A percentile compares a stretch with the other conserved stretches of the same genome.
Evolutionary conservation across 37 sponge, comb jelly and placozoan species (phyloP).

Genomic region (Cladorhizidae sp.): DNA sequence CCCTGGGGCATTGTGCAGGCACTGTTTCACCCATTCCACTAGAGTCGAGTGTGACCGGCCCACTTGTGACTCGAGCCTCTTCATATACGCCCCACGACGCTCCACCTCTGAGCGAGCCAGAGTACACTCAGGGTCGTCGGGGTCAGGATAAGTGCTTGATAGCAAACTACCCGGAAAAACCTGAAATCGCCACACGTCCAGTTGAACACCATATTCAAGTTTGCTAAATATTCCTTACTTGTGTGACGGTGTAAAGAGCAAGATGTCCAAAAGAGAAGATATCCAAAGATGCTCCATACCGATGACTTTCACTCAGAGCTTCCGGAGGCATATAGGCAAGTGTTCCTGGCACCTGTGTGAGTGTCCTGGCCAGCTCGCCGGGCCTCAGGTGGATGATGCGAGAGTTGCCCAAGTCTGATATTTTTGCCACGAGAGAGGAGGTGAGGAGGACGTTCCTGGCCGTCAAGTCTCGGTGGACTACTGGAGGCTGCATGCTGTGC

Average conservation of each 20-base stretch:
- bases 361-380: neutral
- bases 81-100: neutral
- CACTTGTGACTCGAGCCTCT: neutral
- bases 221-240: neutral
- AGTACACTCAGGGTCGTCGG: neutral
- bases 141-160: neutral
- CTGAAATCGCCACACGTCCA: neutral
- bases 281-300: constrained; percentile 16
- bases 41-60: neutral
- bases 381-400: constrained; percentile 10
- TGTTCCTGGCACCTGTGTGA: constrained; percentile 15
- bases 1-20: constrained; percentile 7
- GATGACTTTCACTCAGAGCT: neutral
- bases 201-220: no score
- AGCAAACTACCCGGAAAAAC: neutral
- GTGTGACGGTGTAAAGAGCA: constrained; percentile 11
- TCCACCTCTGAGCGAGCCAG: neutral
- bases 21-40: neutral
- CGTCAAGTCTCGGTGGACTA: constrained; percentile 44
- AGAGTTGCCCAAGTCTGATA: constrained; percentile 37
- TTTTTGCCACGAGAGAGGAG: constrained; percentile 26
- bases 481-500: constrained; percentile 31
- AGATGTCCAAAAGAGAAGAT: constrained; percentile 45
- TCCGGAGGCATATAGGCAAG: constrained; percentile 35
- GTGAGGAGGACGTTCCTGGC: constrained; percentile 47